These are phyloP conservation scores for Anaspis maculata DNA, from an alignment of 2,888 invertebrate species.

Conservation along the genomic window DNA sequence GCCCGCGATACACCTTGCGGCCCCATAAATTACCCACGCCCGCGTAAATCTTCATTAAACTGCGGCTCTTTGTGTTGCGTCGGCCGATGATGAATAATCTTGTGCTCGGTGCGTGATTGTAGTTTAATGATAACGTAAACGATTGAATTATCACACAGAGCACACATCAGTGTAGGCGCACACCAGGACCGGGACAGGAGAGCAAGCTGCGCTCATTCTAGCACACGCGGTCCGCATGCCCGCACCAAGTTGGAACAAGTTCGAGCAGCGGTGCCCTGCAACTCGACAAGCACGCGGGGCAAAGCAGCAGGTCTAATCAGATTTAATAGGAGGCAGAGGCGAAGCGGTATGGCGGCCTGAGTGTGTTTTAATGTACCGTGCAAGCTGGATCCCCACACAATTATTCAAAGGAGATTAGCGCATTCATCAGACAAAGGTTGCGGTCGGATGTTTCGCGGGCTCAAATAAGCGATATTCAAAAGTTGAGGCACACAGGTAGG, in stretches of 20 bases:
- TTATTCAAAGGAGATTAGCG: no score
- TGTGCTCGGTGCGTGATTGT: slow-evolving; percentile 10
- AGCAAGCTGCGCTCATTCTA: no score
- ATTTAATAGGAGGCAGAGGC: no score
- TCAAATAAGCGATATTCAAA: no score
- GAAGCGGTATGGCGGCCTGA: background rate
- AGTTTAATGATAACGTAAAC: slow-evolving; percentile 14
- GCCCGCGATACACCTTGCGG: no score
- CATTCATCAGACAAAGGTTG: no score
- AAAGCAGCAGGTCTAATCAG: background rate
- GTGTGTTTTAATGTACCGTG: background rate
- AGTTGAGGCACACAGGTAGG: no score
- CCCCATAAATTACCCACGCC: slow-evolving; percentile 8
- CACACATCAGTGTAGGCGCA: no score
- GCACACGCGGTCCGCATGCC: background rate
- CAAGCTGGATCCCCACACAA: no score
- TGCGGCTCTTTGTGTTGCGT: slow-evolving; percentile 6
- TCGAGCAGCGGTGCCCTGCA: no score
- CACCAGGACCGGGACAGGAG: background rate
- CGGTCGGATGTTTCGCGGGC: no score
- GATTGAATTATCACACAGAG: slow-evolving; percentile 13
- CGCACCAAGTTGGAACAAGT: background rate
- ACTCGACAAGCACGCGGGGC: no score
- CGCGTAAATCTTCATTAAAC: slow-evolving; percentile 10
- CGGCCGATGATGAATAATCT: slow-evolving; percentile 9